Evolutionary conservation across 2,888 invertebrate genomes (phyloP), one percentile per base, ranked within the genome.

Genomic region (Amblyteles armatorius): DNA sequence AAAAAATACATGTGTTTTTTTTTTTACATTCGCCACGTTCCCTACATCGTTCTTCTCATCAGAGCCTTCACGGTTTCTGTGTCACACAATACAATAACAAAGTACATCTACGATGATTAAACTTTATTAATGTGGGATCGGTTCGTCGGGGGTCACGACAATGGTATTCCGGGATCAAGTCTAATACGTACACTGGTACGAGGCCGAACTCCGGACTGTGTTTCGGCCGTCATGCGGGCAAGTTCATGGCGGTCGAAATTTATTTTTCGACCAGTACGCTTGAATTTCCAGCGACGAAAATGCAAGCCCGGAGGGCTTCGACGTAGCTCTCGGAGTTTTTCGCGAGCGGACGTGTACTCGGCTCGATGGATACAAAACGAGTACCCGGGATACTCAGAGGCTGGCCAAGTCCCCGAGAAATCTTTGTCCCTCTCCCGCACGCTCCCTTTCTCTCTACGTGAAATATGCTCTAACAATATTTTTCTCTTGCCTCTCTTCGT

Each of bases 81-180:
- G 26, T 60, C 26, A 33, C 5, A 36, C 48, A 48, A 19, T 44
- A 22, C 36, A 26, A 40, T 29, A 36, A 36, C 22, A 67, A 77
- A 67, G 52, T 52, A 7, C 52, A 11, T 40, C 48, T 52, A 67
- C 16, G 50, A 52, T 22, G 57, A 72, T 52, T 40, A 50, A 26
- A 44, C 57, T 77, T 79, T 82, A 85, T 85, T 85, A 82, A 72
- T 79, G 79, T 85, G 82, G 50, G 79, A 82, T 82, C 76, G 40
- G 44, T 60, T 33, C 52, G 60, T 60, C 50, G 29, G 57, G 84
- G 65, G 67, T 78, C 77, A 60, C 80, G 67, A 44, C 63, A 29
- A 44, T 29, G 40, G 50, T 22, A 29, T 60, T 67, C 16, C n/a
- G 76, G 48, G 85, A 83, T 79, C 57, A 65, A 36, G 71, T 44